Conservation (phyloP, 2,113 vertebrate species). For the Thryonomys swinderianus region DNA sequence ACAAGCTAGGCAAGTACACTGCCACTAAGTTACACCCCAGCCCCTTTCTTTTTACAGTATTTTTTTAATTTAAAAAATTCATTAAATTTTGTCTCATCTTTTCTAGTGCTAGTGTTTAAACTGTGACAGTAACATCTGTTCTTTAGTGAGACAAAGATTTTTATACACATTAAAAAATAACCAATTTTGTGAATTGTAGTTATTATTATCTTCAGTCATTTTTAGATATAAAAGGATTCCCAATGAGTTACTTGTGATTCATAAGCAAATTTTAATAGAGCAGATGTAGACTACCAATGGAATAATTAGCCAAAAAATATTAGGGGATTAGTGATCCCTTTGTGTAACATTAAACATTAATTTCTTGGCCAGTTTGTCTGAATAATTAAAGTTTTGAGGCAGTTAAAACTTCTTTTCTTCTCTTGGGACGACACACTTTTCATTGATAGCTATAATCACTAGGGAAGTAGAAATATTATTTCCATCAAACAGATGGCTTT, state of each 20-base stretch:
- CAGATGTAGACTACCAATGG: constrained; percentile 57
- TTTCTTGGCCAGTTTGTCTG: constrained; percentile 71
- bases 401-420: constrained; percentile 61
- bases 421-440: constrained; percentile 62
- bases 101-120: constrained; percentile 33
- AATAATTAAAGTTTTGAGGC: constrained; percentile 74
- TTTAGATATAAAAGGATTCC: constrained; percentile 66
- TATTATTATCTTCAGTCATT: constrained; percentile 58
- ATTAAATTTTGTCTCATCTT: constrained; percentile 46
- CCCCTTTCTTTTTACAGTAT: neutral
- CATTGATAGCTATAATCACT: constrained; percentile 39
- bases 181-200: constrained; percentile 59
- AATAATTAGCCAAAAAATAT: constrained; percentile 74
- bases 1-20: neutral
- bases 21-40: neutral
- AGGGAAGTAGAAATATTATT: constrained; percentile 67
- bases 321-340: constrained; percentile 50
- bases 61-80: neutral
- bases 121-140: constrained; percentile 53
- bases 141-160: constrained; percentile 50
- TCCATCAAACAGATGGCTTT: constrained; percentile 68
- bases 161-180: constrained; percentile 47
- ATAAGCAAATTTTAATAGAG: constrained; percentile 65
- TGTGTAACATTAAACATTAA: constrained; percentile 76
- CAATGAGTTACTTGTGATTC: constrained; percentile 67